Percentiles rank a stretch among this genome's conserved stretches.
Evolutionary conservation across 2,797 vertebrate species (phyloP).

Genomic region (Hafferia zeledoni): DNA sequence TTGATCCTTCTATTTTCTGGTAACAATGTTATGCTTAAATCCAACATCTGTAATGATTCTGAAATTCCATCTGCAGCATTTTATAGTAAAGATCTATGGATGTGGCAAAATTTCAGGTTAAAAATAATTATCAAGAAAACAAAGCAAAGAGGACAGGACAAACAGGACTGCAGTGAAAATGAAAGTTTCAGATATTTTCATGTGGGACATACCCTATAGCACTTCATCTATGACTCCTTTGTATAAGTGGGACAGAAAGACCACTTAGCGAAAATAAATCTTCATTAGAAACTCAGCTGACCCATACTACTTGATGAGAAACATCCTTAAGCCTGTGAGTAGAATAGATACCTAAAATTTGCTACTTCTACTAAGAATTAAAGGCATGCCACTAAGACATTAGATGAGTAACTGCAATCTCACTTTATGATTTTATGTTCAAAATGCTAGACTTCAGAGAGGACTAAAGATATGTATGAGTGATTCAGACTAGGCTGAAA

Average conservation of each 20-base stretch:
- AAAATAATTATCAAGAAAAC: background rate
- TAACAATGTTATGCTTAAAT: background rate
- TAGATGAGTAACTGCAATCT: background rate
- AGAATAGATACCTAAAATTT: background rate
- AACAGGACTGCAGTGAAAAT: background rate
- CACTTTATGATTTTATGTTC: background rate
- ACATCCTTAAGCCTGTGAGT: background rate
- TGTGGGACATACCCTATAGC: background rate
- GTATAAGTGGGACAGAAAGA: background rate
- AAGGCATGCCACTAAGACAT: background rate
- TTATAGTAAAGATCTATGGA: background rate
- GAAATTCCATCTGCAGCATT: background rate
- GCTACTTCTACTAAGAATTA: background rate
- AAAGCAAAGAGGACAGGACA: background rate
- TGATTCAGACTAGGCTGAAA: background rate
- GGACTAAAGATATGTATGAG: background rate
- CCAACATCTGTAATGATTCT: accelerated
- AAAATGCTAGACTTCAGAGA: background rate
- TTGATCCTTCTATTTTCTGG: background rate
- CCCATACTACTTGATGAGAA: background rate
- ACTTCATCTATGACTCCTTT: background rate
- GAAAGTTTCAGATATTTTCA: background rate
- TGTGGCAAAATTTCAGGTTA: background rate
- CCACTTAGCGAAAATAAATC: background rate
- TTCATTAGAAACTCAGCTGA: background rate